Conservation (phyloP, 2,888 invertebrate genomes). For the Coleophora flavipennella region DNA sequence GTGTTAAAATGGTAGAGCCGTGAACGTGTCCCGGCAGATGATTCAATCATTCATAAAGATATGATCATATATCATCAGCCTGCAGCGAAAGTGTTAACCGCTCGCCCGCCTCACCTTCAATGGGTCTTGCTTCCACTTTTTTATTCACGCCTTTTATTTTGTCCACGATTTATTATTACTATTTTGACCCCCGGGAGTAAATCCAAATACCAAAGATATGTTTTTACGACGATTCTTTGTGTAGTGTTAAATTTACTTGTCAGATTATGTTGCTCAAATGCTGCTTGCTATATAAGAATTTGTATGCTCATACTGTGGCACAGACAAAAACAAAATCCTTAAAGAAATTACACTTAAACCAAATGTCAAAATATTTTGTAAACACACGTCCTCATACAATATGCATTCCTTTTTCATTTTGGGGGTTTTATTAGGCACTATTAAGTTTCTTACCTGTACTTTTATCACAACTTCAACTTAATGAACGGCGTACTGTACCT, state of each 20-base stretch:
- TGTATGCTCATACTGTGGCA: conserved; percentile 21
- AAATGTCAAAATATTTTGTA: conserved; percentile 26
- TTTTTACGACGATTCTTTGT: conserved; percentile 27
- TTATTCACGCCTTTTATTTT: conserved; percentile 44
- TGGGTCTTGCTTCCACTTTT: conserved; percentile 39
- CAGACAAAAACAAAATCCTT: conserved; percentile 13
- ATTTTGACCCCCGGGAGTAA: conserved; percentile 27
- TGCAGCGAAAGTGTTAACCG: conserved; percentile 56
- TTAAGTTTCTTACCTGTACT: too few species aligned
- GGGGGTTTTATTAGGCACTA: too few species aligned
- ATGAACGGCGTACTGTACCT: too few species aligned
- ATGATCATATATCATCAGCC: conserved; percentile 67
- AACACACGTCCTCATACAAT: not conserved
- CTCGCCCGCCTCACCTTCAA: conserved; percentile 34
- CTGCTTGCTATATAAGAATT: conserved; percentile 21
- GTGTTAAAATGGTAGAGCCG: conserved; percentile 64
- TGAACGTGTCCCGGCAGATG: conserved; percentile 64
- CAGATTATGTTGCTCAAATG: conserved; percentile 23
- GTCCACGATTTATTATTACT: conserved; percentile 41
- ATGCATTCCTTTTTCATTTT: too few species aligned
- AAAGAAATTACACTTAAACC: conserved; percentile 11
- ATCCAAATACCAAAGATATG: conserved; percentile 18
- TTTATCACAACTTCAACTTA: too few species aligned
- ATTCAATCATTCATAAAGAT: conserved; percentile 69
- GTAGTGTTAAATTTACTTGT: conserved; percentile 23